phyloP scores from a whole-genome alignment of 2,113 vertebrate genomes.

The Phrynocephalus versicolor region DNA sequence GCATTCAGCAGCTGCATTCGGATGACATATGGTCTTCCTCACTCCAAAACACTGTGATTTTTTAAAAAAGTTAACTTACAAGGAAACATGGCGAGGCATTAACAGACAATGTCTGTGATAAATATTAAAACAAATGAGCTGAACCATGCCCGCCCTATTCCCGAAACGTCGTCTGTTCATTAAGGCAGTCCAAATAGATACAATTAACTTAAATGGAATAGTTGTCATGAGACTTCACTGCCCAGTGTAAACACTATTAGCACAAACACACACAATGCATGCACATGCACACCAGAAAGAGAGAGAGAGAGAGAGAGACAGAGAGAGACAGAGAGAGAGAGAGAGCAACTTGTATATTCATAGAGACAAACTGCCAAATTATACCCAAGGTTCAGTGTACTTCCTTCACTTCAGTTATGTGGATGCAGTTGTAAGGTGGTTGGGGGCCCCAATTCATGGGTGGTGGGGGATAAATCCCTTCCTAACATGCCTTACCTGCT shows the following conservation, averaged over 20 bases:
- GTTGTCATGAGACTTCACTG: background rate
- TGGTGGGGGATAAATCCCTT: background rate
- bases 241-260: background rate
- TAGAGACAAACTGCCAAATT: background rate
- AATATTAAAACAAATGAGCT: slow-evolving; percentile 31
- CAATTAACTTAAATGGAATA: slow-evolving; percentile 33
- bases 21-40: slow-evolving; percentile 45
- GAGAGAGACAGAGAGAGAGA: background rate
- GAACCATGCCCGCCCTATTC: background rate
- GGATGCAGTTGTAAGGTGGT: background rate
- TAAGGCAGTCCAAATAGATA: slow-evolving; percentile 37
- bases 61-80: slow-evolving; percentile 41
- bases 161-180: slow-evolving; percentile 13
- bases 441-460: too few relatives aligned
- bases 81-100: slow-evolving; percentile 32
- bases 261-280: too few relatives aligned
- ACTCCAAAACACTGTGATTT: slow-evolving; percentile 50
- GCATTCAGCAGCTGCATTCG: slow-evolving; percentile 49
- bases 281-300: too few relatives aligned
- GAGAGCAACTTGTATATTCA: background rate
- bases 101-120: slow-evolving; percentile 42
- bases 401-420: background rate
- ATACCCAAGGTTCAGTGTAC: background rate
- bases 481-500: background rate
- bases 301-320: background rate